Conservation (phyloP, 2,797 vertebrate genomes). For the Onychomys leucogaster region DNA sequence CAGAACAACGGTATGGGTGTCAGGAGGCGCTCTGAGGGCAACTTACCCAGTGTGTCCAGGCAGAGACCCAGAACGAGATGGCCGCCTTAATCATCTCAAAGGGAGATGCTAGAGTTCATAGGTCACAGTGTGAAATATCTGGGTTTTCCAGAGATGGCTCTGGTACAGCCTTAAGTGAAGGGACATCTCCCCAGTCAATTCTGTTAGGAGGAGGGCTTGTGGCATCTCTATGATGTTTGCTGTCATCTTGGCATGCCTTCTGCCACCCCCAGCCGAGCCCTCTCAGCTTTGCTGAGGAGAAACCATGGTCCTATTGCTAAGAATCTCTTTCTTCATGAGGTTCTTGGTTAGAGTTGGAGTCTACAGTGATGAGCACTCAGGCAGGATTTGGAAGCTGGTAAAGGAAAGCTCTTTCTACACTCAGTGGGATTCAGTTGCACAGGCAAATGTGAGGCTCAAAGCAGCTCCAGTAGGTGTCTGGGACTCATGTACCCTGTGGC, state of each 20-base stretch:
- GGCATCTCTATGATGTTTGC: background rate
- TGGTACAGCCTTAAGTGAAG: background rate
- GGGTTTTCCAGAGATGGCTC: background rate
- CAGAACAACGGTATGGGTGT: background rate
- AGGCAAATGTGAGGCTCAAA: background rate
- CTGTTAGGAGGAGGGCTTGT: background rate
- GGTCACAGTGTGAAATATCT: background rate
- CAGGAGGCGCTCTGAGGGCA: background rate
- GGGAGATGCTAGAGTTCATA: background rate
- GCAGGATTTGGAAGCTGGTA: background rate
- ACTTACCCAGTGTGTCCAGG: background rate
- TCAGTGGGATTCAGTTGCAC: background rate
- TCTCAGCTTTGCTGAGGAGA: background rate
- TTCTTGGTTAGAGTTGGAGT: background rate
- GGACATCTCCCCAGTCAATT: background rate
- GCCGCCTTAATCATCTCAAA: background rate
- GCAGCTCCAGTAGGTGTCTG: background rate
- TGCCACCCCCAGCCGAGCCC: background rate
- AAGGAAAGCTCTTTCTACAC: background rate
- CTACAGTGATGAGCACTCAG: background rate
- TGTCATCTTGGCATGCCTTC: background rate
- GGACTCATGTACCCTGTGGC: background rate
- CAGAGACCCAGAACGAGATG: background rate
- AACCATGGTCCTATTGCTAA: background rate
- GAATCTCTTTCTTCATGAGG: background rate